phyloP scores from a whole-genome alignment of 2,888 invertebrate species.

The Phortica magna region DNA sequence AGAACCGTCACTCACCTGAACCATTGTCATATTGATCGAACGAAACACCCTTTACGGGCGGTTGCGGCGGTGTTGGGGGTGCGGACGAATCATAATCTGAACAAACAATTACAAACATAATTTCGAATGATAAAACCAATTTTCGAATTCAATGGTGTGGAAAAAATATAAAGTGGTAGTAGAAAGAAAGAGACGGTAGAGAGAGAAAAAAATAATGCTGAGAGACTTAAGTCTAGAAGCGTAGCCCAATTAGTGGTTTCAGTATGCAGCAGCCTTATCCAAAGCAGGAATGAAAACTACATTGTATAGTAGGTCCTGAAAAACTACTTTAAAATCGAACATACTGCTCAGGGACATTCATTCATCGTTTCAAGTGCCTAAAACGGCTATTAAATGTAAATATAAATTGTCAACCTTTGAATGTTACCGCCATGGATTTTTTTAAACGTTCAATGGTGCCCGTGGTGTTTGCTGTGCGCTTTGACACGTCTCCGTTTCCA shows the following conservation, averaged over 20 bases:
- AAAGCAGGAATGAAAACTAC: slow-evolving; percentile 35
- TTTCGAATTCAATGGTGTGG: neutral
- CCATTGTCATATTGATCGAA: slow-evolving; percentile 80
- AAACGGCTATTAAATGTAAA: slow-evolving; percentile 32
- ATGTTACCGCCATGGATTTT: slow-evolving; percentile 72
- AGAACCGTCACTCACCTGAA: slow-evolving; percentile 79
- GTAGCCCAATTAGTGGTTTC: slow-evolving; percentile 24
- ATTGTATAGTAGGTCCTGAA: slow-evolving; percentile 33
- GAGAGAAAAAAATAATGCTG: slow-evolving; percentile 41
- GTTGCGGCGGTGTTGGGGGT: slow-evolving; percentile 80
- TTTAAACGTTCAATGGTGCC: slow-evolving; percentile 58
- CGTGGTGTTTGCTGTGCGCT: neutral
- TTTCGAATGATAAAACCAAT: slow-evolving; percentile 51
- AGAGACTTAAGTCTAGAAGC: slow-evolving; percentile 11
- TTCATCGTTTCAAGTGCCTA: neutral
- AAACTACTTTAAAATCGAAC: slow-evolving; percentile 13
- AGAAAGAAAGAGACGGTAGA: slow-evolving; percentile 38
- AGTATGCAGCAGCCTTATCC: slow-evolving; percentile 25
- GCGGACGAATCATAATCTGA: slow-evolving; percentile 73
- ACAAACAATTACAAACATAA: slow-evolving; percentile 56
- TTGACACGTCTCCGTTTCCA: slow-evolving; percentile 78
- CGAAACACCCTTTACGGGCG: slow-evolving; percentile 82
- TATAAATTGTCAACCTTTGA: slow-evolving; percentile 69
- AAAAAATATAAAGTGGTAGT: neutral
- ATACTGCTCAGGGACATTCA: slow-evolving; percentile 24